A percentile compares a stretch with the other conserved stretches of the same genome.
These are phyloP conservation scores for Brachionus plicatilis DNA, from an alignment of 1,140 invertebrate genomes.

Conservation along the genomic window DNA sequence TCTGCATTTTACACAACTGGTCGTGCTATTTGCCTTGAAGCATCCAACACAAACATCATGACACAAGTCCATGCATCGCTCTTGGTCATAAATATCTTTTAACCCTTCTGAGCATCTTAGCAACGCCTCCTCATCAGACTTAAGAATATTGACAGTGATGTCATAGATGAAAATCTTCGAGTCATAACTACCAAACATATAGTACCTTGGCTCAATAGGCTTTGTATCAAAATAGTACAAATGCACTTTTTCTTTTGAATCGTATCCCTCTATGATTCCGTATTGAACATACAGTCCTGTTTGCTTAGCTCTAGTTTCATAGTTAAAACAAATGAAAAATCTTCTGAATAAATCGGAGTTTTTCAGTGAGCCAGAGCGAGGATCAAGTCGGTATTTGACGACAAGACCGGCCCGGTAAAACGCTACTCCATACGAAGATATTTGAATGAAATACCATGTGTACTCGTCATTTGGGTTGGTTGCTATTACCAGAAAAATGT, in stretches of 20 bases:
- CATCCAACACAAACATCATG: slow-evolving; percentile 36
- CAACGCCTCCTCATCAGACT: background rate
- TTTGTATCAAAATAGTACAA: slow-evolving; percentile 5
- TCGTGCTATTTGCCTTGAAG: slow-evolving; percentile 4
- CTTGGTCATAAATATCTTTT: background rate
- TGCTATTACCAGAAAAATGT: slow-evolving; percentile 30
- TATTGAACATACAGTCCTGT: background rate
- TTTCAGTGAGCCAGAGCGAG: slow-evolving; percentile 1
- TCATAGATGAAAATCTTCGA: slow-evolving; percentile 25
- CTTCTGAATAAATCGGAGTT: slow-evolving; percentile 20
- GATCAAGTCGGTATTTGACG: background rate
- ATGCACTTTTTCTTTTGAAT: slow-evolving; percentile 30
- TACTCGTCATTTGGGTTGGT: slow-evolving; percentile 34
- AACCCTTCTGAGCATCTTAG: background rate
- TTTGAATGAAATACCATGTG: slow-evolving; percentile 37
- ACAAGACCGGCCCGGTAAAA: slow-evolving; percentile 24
- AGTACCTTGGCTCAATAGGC: slow-evolving; percentile 24
- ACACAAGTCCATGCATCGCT: background rate
- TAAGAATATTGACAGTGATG: background rate
- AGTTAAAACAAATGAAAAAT: slow-evolving; percentile 35
- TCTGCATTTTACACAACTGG: slow-evolving; percentile 19
- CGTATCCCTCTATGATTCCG: slow-evolving; percentile 20
- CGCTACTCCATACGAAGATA: slow-evolving; percentile 37
- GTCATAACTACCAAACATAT: slow-evolving; percentile 38
- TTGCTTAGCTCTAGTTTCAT: background rate